Percentiles rank a stretch among this genome's conserved stretches.
phyloP scores from a whole-genome alignment of 2,113 vertebrate species.

The Myiopsitta monachus region DNA sequence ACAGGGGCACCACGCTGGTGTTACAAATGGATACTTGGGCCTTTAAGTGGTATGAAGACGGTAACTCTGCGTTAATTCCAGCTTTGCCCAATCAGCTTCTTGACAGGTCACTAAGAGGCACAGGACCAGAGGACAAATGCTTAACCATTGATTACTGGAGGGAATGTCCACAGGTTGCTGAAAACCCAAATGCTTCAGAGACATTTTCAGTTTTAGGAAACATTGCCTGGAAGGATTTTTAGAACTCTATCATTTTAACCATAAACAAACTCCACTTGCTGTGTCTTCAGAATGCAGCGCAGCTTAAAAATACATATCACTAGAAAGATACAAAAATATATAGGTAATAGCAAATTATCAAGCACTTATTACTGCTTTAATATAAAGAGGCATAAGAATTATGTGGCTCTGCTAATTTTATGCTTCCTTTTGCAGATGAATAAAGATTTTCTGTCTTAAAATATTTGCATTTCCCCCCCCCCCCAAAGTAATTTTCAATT shows the following conservation, averaged over 20 bases:
- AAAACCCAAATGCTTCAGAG: not conserved
- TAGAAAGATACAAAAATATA: not conserved
- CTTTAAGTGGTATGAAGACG: not conserved
- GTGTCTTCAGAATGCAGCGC: not conserved
- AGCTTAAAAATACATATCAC: not conserved
- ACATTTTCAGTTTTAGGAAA: not conserved
- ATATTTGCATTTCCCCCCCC: conserved; percentile 17
- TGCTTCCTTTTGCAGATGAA: conserved; percentile 44
- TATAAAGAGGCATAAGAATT: not conserved
- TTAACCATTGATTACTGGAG: not conserved
- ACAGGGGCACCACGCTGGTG: not conserved
- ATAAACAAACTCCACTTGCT: not conserved
- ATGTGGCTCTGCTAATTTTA: conserved; percentile 46
- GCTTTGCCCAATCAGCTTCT: not conserved
- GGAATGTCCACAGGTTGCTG: not conserved
- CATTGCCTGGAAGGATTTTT: fast-evolving
- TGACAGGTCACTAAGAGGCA: not conserved
- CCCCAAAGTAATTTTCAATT: conserved; percentile 55
- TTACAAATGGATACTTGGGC: not conserved
- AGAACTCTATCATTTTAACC: not conserved
- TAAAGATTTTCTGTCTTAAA: conserved; percentile 49
- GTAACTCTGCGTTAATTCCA: not conserved
- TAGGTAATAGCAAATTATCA: not conserved
- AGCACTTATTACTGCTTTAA: conserved; percentile 10
- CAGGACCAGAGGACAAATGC: not conserved